Evolutionary conservation across 2,888 invertebrate genomes (phyloP).

Genomic region (Lacanobia wlatinum): DNA sequence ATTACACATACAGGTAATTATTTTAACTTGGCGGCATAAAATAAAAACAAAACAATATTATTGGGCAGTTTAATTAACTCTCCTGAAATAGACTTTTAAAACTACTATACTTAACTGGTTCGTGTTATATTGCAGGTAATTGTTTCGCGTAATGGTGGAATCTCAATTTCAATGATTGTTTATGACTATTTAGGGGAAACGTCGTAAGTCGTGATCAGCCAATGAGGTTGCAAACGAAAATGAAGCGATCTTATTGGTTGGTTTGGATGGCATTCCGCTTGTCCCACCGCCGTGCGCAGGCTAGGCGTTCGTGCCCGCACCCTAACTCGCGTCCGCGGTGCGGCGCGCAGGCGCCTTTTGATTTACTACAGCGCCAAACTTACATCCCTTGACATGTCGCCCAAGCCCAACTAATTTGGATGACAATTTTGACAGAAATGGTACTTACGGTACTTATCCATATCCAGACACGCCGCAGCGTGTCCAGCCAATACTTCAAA

Average conservation of each 20-base stretch:
- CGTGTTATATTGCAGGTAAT: not conserved
- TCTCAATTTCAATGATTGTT: conserved; percentile 13
- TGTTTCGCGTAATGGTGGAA: conserved; percentile 2
- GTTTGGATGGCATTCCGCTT: conserved; percentile 22
- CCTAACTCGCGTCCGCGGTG: conserved; percentile 43
- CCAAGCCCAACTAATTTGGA: conserved; percentile 55
- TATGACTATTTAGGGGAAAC: not conserved
- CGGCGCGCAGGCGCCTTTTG: conserved; percentile 77
- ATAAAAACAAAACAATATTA: conserved; percentile 24
- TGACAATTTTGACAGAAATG: conserved; percentile 61
- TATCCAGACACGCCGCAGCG: too few relatives aligned
- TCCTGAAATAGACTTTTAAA: conserved; percentile 13
- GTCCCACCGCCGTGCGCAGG: not conserved
- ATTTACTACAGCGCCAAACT: conserved; percentile 84
- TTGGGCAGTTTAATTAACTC: conserved; percentile 20
- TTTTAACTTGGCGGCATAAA: conserved; percentile 37
- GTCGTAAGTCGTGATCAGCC: not conserved
- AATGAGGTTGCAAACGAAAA: conserved; percentile 17
- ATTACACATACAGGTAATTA: conserved; percentile 31
- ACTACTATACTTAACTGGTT: conserved; percentile 10
- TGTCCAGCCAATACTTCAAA: too few relatives aligned
- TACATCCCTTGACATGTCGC: conserved; percentile 71
- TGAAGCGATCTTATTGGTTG: conserved; percentile 15
- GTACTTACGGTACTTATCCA: conserved; percentile 60
- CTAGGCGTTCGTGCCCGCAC: conserved; percentile 31